phyloP scores from a whole-genome alignment of 1,140 invertebrate species.

The Conus betulinus region DNA sequence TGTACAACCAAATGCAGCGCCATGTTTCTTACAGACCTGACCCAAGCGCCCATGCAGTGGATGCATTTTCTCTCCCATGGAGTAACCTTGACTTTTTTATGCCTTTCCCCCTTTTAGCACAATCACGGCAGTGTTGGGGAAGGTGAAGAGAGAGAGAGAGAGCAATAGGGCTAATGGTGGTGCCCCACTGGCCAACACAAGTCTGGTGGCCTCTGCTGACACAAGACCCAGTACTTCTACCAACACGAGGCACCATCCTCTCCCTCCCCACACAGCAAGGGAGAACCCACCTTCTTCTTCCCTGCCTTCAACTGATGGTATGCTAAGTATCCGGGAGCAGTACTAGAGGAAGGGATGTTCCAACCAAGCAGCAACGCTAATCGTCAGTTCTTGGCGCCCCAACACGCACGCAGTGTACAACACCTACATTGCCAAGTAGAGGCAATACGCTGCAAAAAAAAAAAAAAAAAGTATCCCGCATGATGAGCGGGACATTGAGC shows the following conservation, averaged over 20 bases:
- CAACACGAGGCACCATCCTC: slow-evolving; percentile 10
- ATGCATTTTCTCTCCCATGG: slow-evolving; percentile 50
- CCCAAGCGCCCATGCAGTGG: background rate
- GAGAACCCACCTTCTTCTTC: slow-evolving; percentile 31
- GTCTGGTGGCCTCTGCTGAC: slow-evolving; percentile 39
- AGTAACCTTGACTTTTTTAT: no score
- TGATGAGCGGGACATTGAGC: slow-evolving; percentile 28
- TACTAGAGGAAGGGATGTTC: slow-evolving; percentile 35
- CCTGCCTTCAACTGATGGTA: slow-evolving; percentile 38
- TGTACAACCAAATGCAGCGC: slow-evolving; percentile 27
- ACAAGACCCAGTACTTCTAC: slow-evolving; percentile 33
- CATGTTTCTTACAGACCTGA: no score
- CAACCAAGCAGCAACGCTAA: slow-evolving; percentile 22
- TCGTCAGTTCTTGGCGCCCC: slow-evolving; percentile 38
- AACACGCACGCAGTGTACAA: slow-evolving; percentile 39
- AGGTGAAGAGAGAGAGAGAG: slow-evolving; percentile 38
- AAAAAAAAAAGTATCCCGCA: slow-evolving; percentile 29
- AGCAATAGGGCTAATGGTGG: slow-evolving; percentile 33
- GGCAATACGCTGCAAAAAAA: slow-evolving; percentile 1
- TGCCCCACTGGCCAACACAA: slow-evolving; percentile 47
- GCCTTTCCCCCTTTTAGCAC: slow-evolving; percentile 38
- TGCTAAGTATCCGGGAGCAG: slow-evolving; percentile 42
- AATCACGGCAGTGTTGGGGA: slow-evolving; percentile 24
- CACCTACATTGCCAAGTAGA: slow-evolving; percentile 44
- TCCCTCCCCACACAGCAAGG: background rate